These are phyloP conservation scores for Tenrec ecaudatus DNA, from an alignment of 2,113 vertebrate genomes.

Conservation along the genomic window DNA sequence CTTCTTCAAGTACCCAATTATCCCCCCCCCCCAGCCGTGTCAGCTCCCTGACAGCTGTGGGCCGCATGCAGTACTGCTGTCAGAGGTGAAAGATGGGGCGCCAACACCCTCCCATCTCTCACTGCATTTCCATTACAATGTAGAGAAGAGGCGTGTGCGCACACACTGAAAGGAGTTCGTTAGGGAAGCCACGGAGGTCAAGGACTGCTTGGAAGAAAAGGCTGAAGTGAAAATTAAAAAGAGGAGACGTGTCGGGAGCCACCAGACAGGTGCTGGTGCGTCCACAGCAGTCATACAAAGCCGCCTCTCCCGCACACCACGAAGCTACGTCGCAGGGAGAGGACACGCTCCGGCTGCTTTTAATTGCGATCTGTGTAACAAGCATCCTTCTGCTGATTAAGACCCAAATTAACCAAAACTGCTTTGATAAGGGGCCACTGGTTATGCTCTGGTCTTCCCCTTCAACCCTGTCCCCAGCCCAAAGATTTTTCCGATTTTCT, in stretches of 20 bases:
- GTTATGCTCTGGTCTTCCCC: constrained; percentile 45
- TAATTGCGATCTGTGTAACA: constrained; percentile 77
- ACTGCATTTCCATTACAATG: constrained; percentile 81
- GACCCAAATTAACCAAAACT: constrained; percentile 68
- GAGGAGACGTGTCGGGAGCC: constrained; percentile 44
- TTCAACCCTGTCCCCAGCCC: not conserved
- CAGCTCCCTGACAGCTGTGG: constrained; percentile 86
- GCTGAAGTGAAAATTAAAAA: constrained; percentile 79
- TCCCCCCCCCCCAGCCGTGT: constrained; percentile 81
- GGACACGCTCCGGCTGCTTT: constrained; percentile 63
- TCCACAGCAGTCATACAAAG: constrained; percentile 11
- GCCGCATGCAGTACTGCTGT: constrained; percentile 73
- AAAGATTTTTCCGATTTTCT: constrained; percentile 45
- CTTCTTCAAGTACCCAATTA: constrained; percentile 91
- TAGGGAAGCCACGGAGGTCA: constrained; percentile 77
- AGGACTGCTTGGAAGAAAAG: constrained; percentile 79
- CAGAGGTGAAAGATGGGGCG: constrained; percentile 85
- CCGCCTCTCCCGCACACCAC: constrained; percentile 7
- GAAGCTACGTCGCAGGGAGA: not conserved
- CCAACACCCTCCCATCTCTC: constrained; percentile 68
- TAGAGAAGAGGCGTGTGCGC: constrained; percentile 18
- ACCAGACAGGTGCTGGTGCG: constrained; percentile 65
- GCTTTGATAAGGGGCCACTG: not conserved
- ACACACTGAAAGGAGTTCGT: constrained; percentile 62
- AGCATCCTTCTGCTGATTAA: constrained; percentile 73